Conservation (phyloP, 2,797 vertebrate species). For the Silurus lanzhouensis region DNA sequence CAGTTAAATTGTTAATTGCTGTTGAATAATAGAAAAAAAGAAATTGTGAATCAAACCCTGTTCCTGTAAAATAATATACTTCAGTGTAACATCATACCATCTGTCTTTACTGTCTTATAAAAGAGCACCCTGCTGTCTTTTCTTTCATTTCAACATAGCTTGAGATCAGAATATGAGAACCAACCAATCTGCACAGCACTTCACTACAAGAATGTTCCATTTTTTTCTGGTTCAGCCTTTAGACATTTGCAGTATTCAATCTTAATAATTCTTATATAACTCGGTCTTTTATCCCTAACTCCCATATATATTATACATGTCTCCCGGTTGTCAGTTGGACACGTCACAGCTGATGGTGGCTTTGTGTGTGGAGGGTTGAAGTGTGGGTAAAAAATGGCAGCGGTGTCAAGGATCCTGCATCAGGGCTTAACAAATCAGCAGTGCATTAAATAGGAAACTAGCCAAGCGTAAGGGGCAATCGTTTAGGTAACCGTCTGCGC, state of each 20-base stretch:
- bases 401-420: conserved; percentile 24
- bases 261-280: conserved; percentile 13
- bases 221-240: conserved; percentile 9
- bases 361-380: conserved; percentile 24
- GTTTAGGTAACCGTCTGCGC: conserved; percentile 39
- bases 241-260: conserved; percentile 11
- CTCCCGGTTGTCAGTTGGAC: background rate
- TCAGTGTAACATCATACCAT: background rate
- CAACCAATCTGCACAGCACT: no score
- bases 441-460: conserved; percentile 44
- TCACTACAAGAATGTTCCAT: background rate
- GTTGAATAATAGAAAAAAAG: background rate
- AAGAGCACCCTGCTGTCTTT: background rate
- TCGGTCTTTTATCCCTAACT: background rate
- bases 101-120: background rate
- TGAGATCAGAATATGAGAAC: background rate
- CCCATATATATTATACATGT: conserved; percentile 21
- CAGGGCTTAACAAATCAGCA: conserved; percentile 33
- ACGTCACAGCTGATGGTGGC: background rate
- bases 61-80: background rate
- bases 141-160: background rate
- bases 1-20: background rate
- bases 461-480: conserved; percentile 38
- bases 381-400: conserved; percentile 6
- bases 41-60: background rate